Evolutionary conservation across 2,888 invertebrate species (phyloP), one percentile per base, ranked within the genome.

Genomic region (Micropterix aruncella): DNA sequence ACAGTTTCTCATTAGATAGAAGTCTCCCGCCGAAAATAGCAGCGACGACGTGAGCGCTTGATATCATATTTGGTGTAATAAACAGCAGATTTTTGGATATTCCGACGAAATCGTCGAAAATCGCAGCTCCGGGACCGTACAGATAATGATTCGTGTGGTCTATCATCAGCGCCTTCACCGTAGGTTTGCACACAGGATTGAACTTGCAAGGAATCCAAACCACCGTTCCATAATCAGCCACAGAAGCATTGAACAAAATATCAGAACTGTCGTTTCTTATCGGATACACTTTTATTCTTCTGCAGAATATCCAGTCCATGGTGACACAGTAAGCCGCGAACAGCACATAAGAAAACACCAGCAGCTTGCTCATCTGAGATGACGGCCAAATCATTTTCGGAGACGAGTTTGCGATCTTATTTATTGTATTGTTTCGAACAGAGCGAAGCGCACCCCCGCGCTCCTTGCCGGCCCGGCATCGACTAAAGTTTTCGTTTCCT

Each of bases 91-190:
- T 67, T 3, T 72, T 65, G 1, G 81, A 82, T 52, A 86, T 77
- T 2, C 75, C 73, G 16, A 83, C 60, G 3, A 79, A 61, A 53
- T 75, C 62, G 57, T 90, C 87, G 19, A 85, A 65, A 16, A 86
- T 62, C 3, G 80, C 76, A n/a, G 86, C 84, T 39, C 85, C 59
- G 0, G 91, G 91, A 1, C 82, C 82, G 55, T 89, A 81, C 16
- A 91, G 65, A 56, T 89, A 92, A 55, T 87, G 85, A 57, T 89
- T 90, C 3, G 83, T 75, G 50, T 86, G 88, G 59, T 91, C 91
- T 41, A 88, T 66, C 69, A 90, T 76, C 44, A 91, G 60, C 1
- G 83, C 82, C 63, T 92, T 92, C 0, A 88, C 83, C 0, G 89
- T 89, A 2, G 91, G 79, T 53, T 83, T 78, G 57, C 87, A 87